Base-by-base conservation (phyloP, 2,888 invertebrate species). In the Metellina segmentata region DNA sequence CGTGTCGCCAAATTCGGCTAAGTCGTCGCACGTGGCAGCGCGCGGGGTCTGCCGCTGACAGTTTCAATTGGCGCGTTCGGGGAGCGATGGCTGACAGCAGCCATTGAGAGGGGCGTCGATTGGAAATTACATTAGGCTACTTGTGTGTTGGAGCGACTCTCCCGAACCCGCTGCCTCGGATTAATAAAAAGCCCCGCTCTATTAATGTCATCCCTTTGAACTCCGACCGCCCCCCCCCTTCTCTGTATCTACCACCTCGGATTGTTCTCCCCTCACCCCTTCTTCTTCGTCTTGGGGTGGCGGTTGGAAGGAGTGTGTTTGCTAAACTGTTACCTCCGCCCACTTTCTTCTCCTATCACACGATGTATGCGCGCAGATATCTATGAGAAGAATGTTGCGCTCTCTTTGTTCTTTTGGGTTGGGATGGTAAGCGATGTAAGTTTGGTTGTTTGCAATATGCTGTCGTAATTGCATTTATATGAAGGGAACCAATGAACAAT, bases 121-220 rank as follows among this genome's bases (percentile, higher is more conserved):
- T 87, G 87, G 87, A 91, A 91, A 91, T 91, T 91, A 91, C 91
- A 91, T 91, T 88, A 91, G 91, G 87, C 91, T 87, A 91, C 91
- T 91, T 90, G 85, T 81, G 90, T 19, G 4, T 9, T 69, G 53
- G 79, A 78, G 82, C 82, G 85, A 61, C 82, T 83, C 85, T 79
- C 85, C 81, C 75, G 69, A 81, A 34, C 70, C 89, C 34, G 82
- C 88, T 48, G 72, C 81, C 79, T 53, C 69, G 89, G 83, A 90
- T 90, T 90, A 90, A 90, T 79, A 85, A 90, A 90, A 90, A 90
- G 89, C 19, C 83, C 83, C 77, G 83, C 78, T 82, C 89, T 89
- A 89, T 89, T 89, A 89, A 89, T 83, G 89, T 77, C 89, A 89
- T 75, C 82, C 53, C 72, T 74, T 75, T 72, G 34, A 75, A 81